These are phyloP conservation scores for Pyrrhura leucotis DNA, from an alignment of 2,797 vertebrate genomes.

Conservation along the genomic window DNA sequence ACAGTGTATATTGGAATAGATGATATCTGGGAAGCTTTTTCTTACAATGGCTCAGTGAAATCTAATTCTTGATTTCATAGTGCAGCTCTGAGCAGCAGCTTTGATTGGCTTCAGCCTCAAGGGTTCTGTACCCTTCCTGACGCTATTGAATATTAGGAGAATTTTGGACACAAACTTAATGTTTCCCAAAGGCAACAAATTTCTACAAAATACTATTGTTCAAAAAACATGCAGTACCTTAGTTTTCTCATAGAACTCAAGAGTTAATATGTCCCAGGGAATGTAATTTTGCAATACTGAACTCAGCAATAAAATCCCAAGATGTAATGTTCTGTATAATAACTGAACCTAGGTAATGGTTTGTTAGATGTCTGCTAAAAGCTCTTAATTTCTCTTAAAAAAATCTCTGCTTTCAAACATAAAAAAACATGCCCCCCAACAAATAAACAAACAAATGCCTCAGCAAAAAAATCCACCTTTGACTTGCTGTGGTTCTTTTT, in stretches of 20 bases:
- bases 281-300: not conserved
- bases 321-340: not conserved
- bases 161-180: not conserved
- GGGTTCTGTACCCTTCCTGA: not conserved
- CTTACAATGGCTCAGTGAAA: not conserved
- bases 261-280: not conserved
- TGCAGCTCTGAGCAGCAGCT: not conserved
- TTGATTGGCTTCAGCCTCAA: not conserved
- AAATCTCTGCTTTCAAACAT: not conserved
- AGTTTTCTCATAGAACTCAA: not conserved
- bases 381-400: not conserved
- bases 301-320: not conserved
- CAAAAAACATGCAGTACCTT: not conserved
- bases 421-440: accelerated
- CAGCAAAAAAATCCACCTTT: not conserved
- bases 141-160: not conserved
- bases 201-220: not conserved
- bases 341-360: not conserved
- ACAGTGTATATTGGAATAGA: not conserved
- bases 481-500: not conserved
- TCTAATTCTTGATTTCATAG: not conserved
- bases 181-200: not conserved
- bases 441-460: not conserved
- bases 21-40: not conserved
- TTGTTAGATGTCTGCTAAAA: not conserved